Evolutionary conservation across 2,797 vertebrate genomes (phyloP).

Genomic region (Hypotaenidia philippensis): DNA sequence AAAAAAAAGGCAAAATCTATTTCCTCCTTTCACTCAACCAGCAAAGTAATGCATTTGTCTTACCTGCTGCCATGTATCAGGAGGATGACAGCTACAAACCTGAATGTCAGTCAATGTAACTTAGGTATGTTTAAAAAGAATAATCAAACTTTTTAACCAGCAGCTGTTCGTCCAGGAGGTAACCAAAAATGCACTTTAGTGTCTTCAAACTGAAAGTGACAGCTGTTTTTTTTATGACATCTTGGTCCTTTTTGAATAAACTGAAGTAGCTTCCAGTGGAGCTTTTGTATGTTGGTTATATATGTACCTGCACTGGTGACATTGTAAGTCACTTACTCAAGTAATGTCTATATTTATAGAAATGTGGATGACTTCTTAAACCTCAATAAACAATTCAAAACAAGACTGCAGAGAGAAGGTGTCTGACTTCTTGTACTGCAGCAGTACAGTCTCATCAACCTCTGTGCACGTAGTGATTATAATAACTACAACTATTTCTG

Average conservation of each 20-base stretch:
- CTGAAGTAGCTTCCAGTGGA: conserved; percentile 79
- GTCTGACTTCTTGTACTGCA: conserved; percentile 59
- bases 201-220: conserved; percentile 68
- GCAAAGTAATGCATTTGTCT: conserved; percentile 33
- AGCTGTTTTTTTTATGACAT: conserved; percentile 65
- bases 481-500: background rate
- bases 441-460: background rate
- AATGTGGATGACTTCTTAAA: conserved; percentile 81
- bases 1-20: background rate
- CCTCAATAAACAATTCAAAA: conserved; percentile 85
- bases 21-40: conserved; percentile 55
- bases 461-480: background rate
- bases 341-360: conserved; percentile 84
- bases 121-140: conserved; percentile 36
- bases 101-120: conserved; percentile 63
- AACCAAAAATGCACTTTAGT: conserved; percentile 80
- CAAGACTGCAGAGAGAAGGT: conserved; percentile 68
- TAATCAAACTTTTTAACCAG: conserved; percentile 60
- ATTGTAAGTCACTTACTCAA: conserved; percentile 78
- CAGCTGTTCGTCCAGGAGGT: conserved; percentile 71
- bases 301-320: conserved; percentile 81
- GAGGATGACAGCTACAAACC: conserved; percentile 54
- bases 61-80: conserved; percentile 55
- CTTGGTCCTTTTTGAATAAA: conserved; percentile 76
- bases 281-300: conserved; percentile 78